Percentiles rank a stretch among this genome's conserved stretches.
Evolutionary conservation across 1,140 invertebrate genomes (phyloP).

Genomic region (Leptinotarsa defecta): DNA sequence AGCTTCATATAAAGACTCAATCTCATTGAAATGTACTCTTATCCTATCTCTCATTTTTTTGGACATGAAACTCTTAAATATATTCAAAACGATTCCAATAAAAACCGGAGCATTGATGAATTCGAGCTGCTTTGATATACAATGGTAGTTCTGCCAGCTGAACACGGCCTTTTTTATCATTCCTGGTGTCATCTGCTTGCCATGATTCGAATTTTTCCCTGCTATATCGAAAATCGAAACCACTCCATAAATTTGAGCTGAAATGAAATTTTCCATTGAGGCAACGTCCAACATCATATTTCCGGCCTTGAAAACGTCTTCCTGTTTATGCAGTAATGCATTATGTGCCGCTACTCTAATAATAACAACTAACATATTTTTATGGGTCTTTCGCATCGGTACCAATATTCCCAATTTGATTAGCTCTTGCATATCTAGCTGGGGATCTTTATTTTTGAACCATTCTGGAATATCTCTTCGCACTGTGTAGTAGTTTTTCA

Average conservation of each 20-base stretch:
- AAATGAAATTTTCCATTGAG: constrained; percentile 57
- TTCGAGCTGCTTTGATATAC: constrained; percentile 70
- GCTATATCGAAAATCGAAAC: constrained; percentile 66
- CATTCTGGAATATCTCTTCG: constrained; percentile 62
- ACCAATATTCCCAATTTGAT: constrained; percentile 65
- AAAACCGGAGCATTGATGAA: constrained; percentile 73
- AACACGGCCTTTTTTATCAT: constrained; percentile 65
- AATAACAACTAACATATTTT: constrained; percentile 62
- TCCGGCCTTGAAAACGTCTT: constrained; percentile 65
- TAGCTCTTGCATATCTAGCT: constrained; percentile 62
- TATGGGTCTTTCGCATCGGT: constrained; percentile 58
- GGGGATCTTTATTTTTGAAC: constrained; percentile 66
- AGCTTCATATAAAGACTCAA: constrained; percentile 55
- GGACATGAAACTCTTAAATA: constrained; percentile 68
- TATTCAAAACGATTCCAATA: constrained; percentile 69
- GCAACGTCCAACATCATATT: constrained; percentile 65
- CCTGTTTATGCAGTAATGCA: constrained; percentile 60
- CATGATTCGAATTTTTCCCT: constrained; percentile 63
- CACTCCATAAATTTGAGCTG: constrained; percentile 64
- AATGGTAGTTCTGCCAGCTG: constrained; percentile 73
- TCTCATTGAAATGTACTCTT: constrained; percentile 58
- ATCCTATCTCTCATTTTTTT: constrained; percentile 58
- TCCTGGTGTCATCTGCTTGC: constrained; percentile 63
- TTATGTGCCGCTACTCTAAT: constrained; percentile 63
- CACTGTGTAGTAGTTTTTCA: constrained; percentile 64